phyloP scores from a whole-genome alignment of 1,140 invertebrate species.

The Magallana gigas region DNA sequence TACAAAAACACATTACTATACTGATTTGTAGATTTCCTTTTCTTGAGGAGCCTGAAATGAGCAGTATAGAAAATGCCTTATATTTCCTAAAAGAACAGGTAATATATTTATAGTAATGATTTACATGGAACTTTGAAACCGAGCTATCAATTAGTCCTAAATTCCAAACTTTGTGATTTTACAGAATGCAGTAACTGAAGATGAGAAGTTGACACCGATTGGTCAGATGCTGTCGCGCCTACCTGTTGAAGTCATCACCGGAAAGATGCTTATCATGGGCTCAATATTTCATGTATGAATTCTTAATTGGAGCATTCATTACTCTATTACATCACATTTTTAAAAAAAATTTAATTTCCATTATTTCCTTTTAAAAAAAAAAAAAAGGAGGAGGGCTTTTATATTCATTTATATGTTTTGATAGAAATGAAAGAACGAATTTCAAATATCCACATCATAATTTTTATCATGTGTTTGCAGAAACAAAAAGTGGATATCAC shows the following conservation, averaged over 20 bases:
- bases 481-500: no score
- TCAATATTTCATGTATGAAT: slow-evolving; percentile 85
- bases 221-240: slow-evolving; percentile 92
- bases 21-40: slow-evolving; percentile 90
- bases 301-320: not conserved
- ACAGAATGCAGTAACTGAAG: slow-evolving; percentile 90
- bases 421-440: no score
- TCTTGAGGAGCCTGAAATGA: slow-evolving; percentile 90
- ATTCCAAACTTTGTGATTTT: slow-evolving; percentile 52
- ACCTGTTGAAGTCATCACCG: slow-evolving; percentile 96
- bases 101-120: slow-evolving; percentile 65
- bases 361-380: no score
- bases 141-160: no score
- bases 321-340: no score
- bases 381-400: no score
- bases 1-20: not conserved
- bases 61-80: slow-evolving; percentile 92
- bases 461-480: no score
- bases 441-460: no score
- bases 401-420: no score
- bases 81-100: slow-evolving; percentile 88
- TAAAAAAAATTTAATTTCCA: no score
- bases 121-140: no score
- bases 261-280: slow-evolving; percentile 97
- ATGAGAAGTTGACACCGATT: slow-evolving; percentile 93